Evolutionary conservation across 2,888 invertebrate species (phyloP), one percentile per base, ranked within the genome.

Genomic region (Epicampocera succincta): DNA sequence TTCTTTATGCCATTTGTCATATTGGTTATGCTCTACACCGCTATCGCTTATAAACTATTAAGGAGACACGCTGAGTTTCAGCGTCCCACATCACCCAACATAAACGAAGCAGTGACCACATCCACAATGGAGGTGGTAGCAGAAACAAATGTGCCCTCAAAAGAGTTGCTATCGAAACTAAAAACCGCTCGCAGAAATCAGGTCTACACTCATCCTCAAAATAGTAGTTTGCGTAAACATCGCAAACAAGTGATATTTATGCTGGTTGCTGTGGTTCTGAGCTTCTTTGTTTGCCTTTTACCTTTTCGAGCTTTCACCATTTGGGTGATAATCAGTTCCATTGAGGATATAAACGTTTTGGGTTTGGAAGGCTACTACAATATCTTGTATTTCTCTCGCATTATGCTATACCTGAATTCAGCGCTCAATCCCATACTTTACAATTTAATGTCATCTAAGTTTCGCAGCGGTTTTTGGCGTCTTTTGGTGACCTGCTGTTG

Each of bases 381-480:
- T 89, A 92, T 97, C 80, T 92, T 97, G 83, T 96, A 96, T 91
- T 95, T 97, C 91, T 95, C 95, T 88, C 94, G 97, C 85, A 94
- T 97, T 71, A 96, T 97, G 95, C 92, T 96, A 85, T 97, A 97
- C 91, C 93, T 97, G 69, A 97, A 98, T 91, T 97, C 97, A 60
- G 97, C 97, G 12, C 94, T 97, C 72, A 98, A 98, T 92, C 97
- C 97, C 12, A 96, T 97, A 87, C 92, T 98, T 66, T 98, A 98
- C 91, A 97, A 97, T 90, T 93, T 97, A 72, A 96, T 97, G 95
- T 97, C 97, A 77, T 96, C 97, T 1, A 97, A 97, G 89, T 98
- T 98, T 91, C 93, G 97, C 9, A 94, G 94, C 65, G 96, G 96
- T 4, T 96, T 96, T 86, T 92, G 95, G 69, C 94, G 93, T 86